Conservation (phyloP, 1,140 invertebrate genomes). For the Platyscapa corneri region DNA sequence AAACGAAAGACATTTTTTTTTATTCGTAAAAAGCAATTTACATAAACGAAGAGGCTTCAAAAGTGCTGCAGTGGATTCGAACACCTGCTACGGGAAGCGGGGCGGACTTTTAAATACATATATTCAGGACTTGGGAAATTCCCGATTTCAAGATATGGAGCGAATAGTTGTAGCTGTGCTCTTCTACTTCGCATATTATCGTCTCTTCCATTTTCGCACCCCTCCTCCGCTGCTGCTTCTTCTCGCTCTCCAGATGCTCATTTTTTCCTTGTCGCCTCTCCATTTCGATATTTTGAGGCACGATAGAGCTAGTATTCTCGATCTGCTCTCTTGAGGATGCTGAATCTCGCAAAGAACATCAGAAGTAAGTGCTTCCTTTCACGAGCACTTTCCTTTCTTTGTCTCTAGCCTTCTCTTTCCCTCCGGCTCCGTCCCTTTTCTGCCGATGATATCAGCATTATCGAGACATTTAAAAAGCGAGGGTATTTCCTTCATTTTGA, state of each 20-base stretch:
- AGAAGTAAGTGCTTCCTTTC: conserved; percentile 52
- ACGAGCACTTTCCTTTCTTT: conserved; percentile 9
- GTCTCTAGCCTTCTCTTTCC: neutral
- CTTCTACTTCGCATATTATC: conserved; percentile 39
- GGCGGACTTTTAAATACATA: conserved; percentile 44
- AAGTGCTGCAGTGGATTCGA: conserved; percentile 29
- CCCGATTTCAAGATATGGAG: conserved; percentile 35
- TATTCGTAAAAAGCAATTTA: conserved; percentile 46
- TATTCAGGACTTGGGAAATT: conserved; percentile 45
- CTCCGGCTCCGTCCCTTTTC: neutral
- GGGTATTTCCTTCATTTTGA: neutral
- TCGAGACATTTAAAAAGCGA: neutral
- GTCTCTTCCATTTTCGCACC: conserved; percentile 34
- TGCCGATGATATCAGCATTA: neutral
- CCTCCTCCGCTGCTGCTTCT: neutral
- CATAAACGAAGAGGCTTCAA: conserved; percentile 45
- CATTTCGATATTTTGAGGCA: conserved; percentile 49
- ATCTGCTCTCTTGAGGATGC: conserved; percentile 45
- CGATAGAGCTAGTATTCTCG: conserved; percentile 53
- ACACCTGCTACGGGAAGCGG: conserved; percentile 24
- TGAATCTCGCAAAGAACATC: conserved; percentile 43
- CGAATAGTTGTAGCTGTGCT: neutral
- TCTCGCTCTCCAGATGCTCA: conserved; percentile 32
- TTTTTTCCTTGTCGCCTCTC: conserved; percentile 48
- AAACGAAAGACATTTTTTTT: conserved; percentile 24